Evolutionary conservation across 2,113 vertebrate genomes (phyloP), one percentile per base, ranked within the genome.

Genomic region (Phaethon lepturus): DNA sequence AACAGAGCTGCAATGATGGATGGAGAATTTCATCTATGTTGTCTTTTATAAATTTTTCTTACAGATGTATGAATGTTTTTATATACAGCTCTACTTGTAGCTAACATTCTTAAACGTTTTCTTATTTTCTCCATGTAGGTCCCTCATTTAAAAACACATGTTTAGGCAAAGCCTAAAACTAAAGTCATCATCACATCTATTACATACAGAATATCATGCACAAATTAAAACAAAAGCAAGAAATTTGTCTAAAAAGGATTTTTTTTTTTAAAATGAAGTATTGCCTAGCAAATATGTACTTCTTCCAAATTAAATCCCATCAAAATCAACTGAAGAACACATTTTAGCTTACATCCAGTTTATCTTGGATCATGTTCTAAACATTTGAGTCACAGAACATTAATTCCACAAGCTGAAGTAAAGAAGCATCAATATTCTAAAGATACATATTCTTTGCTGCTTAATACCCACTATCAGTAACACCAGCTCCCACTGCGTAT

Each of bases 71-170:
- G 24, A 78, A 0, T 60, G 9, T 62, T 67, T 72, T 62, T 38
- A 40, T 35, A 8, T 24, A 17, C 7, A 82, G 23, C 20, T 83
- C 64, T 56, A 56, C 64, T 76, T 79, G 29, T 17, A 85, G 11
- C 9, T 72, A 50, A 60, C 10, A 9, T 64, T 87, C 52, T 71
- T 15, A 77, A 74, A 25, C 16, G 38, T 42, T 82, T 62, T 66
- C n/a, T 64, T 55, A 14, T 81, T 88, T 71, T 45, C 42, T 42
- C 35, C 44, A 40, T 9, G 7, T 33, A 35, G 33, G 28, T 20
- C 12, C 9, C 1, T 26, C 23, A 71, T 52, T 59, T n/a, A 59
- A 72, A 81, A 58, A 38, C 3, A 63, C 2, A 24, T 0, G 0
- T 52, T 28, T 50, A 45, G 18, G n/a, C 11, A 86, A 74, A 78